Conservation (phyloP, 2,113 vertebrate genomes). For the Pseudopipra pipra region DNA sequence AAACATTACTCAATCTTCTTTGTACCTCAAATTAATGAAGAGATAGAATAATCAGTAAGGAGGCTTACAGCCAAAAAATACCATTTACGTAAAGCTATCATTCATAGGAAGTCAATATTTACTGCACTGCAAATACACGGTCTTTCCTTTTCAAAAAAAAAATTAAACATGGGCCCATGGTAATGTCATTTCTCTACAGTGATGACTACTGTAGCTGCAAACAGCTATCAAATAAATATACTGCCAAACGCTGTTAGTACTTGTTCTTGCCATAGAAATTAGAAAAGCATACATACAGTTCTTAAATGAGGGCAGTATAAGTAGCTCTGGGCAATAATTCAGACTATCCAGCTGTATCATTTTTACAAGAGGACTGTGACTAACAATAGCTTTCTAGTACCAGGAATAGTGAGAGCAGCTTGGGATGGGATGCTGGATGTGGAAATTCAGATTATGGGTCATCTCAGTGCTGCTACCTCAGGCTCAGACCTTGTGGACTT, state of each 20-base stretch:
- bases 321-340: conserved; percentile 41
- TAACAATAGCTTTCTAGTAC: background rate
- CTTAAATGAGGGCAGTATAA: conserved; percentile 26
- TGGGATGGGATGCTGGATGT: background rate
- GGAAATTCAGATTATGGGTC: background rate
- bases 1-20: background rate
- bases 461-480: background rate
- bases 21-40: conserved; percentile 12
- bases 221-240: conserved; percentile 31
- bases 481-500: background rate
- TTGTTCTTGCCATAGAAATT: conserved; percentile 29
- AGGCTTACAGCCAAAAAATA: background rate
- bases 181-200: background rate
- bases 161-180: background rate
- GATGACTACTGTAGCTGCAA: background rate
- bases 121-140: background rate
- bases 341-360: background rate
- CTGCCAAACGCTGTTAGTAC: background rate
- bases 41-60: background rate
- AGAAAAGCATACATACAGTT: conserved; percentile 14
- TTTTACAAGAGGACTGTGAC: background rate
- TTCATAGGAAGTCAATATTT: conserved; percentile 20
- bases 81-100: background rate
- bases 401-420: background rate
- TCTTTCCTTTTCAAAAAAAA: background rate